phyloP scores from a whole-genome alignment of 1,140 invertebrate species.

The Eriocheir sinensis region DNA sequence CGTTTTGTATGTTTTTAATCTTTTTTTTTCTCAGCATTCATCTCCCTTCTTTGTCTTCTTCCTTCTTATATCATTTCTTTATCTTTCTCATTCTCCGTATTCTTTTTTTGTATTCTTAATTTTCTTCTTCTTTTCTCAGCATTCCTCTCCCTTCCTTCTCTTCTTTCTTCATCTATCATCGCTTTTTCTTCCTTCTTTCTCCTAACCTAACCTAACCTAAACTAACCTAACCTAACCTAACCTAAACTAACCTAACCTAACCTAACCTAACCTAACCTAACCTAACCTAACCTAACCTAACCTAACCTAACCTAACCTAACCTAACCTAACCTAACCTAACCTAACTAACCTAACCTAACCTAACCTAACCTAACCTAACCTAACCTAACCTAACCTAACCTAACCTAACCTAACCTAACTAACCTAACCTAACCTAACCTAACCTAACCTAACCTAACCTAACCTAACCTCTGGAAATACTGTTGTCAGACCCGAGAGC shows the following conservation, averaged over 20 bases:
- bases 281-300: slow-evolving; percentile 49
- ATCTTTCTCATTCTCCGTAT: background rate
- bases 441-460: slow-evolving; percentile 67
- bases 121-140: background rate
- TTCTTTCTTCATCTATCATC: background rate
- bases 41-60: background rate
- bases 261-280: slow-evolving; percentile 66
- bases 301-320: slow-evolving; percentile 54
- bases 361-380: slow-evolving; percentile 33
- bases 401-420: slow-evolving; percentile 64
- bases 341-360: slow-evolving; percentile 49
- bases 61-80: background rate
- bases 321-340: slow-evolving; percentile 68
- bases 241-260: too few relatives aligned
- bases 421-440: slow-evolving; percentile 67
- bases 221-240: too few relatives aligned
- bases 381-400: slow-evolving; percentile 64
- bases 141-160: background rate
- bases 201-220: too few relatives aligned
- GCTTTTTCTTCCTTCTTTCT: background rate
- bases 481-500: too few relatives aligned
- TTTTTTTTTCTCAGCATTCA: too few relatives aligned
- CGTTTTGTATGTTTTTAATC: too few relatives aligned
- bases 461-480: slow-evolving; percentile 68
- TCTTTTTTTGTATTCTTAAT: background rate